phyloP scores from a whole-genome alignment of 1,140 invertebrate species.

The Drosophila neocordata region DNA sequence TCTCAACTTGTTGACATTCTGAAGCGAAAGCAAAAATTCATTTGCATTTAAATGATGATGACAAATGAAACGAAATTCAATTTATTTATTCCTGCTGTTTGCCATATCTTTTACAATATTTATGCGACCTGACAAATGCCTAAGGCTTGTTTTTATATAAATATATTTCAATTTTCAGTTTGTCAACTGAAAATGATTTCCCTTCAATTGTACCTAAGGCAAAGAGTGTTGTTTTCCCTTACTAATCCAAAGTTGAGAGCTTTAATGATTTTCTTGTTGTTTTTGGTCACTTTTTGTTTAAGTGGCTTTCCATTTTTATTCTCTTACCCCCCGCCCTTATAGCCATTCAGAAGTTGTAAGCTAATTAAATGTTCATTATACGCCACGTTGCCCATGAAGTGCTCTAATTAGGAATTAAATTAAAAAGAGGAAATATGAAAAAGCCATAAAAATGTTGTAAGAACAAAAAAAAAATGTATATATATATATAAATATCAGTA shows the following conservation, averaged over 20 bases:
- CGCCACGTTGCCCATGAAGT: constrained; percentile 30
- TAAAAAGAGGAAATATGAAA: constrained; percentile 31
- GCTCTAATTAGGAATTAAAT: constrained; percentile 51
- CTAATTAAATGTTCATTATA: constrained; percentile 53
- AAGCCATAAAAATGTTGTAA: constrained; percentile 22
- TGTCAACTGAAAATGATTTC: constrained; percentile 19
- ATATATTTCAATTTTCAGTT: constrained; percentile 49
- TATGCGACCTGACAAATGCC: constrained; percentile 24
- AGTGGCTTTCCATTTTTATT: background rate
- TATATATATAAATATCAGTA: background rate
- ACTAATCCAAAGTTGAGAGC: background rate
- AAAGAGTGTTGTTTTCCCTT: constrained; percentile 24
- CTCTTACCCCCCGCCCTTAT: background rate
- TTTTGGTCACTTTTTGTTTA: constrained; percentile 4
- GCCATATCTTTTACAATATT: constrained; percentile 44
- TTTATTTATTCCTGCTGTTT: constrained; percentile 30
- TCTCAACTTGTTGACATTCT: constrained; percentile 11
- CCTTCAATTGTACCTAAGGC: background rate
- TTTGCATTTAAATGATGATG: constrained; percentile 44
- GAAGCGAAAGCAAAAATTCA: constrained; percentile 1
- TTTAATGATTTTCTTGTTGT: background rate
- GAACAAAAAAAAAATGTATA: constrained; percentile 3
- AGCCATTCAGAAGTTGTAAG: constrained; percentile 35
- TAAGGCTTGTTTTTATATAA: constrained; percentile 7
- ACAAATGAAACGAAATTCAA: constrained; percentile 34